phyloP scores from a whole-genome alignment of 30 jellyfish, hydroid and myxozoan species.

The Hydractinia echinata region DNA sequence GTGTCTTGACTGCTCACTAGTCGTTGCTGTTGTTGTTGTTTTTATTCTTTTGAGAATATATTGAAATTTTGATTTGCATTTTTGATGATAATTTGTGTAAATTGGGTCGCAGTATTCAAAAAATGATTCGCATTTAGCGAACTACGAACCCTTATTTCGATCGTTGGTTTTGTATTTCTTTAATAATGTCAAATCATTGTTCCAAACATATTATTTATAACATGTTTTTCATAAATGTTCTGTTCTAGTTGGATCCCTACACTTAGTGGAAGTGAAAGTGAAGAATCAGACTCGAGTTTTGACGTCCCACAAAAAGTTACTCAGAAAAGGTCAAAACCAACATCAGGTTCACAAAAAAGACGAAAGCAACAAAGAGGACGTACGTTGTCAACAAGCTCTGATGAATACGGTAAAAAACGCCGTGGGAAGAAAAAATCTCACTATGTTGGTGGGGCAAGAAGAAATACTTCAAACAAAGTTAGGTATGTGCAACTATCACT shows the following conservation, averaged over 20 bases:
- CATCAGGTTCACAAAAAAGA: conserved; percentile 1
- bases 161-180: too few relatives aligned
- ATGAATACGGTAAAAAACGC: conserved; percentile 22
- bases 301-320: conserved; percentile 58
- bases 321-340: conserved; percentile 38
- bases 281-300: conserved; percentile 57
- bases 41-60: too few relatives aligned
- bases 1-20: too few relatives aligned
- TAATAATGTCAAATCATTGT: not conserved
- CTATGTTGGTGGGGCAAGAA: not conserved
- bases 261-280: conserved; percentile 84
- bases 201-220: not conserved
- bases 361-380: conserved; percentile 27
- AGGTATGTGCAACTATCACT: conserved; percentile 11
- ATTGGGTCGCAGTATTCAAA: too few relatives aligned
- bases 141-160: too few relatives aligned
- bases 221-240: not conserved
- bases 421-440: not conserved
- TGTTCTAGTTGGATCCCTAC: conserved; percentile 80
- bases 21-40: too few relatives aligned
- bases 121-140: too few relatives aligned
- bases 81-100: too few relatives aligned
- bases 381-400: conserved; percentile 10
- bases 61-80: too few relatives aligned
- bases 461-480: conserved; percentile 17